phyloP scores from a whole-genome alignment of 1,140 invertebrate genomes.

The Magallana angulata region DNA sequence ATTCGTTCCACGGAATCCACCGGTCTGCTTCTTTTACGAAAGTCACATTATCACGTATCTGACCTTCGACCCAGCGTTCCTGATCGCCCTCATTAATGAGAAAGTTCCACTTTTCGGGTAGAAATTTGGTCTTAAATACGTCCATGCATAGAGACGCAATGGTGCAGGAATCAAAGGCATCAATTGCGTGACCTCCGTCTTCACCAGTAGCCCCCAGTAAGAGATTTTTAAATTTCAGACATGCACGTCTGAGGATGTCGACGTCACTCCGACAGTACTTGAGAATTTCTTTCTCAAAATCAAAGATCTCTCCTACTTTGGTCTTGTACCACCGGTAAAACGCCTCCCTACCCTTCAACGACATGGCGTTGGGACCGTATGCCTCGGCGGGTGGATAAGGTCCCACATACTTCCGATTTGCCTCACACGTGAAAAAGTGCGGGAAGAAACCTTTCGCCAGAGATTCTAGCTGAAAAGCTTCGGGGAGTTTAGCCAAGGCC shows the following conservation, averaged over 20 bases:
- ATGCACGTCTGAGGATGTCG: slow-evolving; percentile 6
- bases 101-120: not conserved
- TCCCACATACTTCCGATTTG: slow-evolving; percentile 5
- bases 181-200: not conserved
- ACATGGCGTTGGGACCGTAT: slow-evolving; percentile 43
- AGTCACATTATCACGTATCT: not conserved
- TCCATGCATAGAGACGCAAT: slow-evolving; percentile 28
- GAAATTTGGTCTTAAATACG: slow-evolving; percentile 21
- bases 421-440: slow-evolving; percentile 21
- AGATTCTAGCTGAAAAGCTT: slow-evolving; percentile 31
- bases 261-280: slow-evolving; percentile 26
- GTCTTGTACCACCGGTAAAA: slow-evolving; percentile 14
- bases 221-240: slow-evolving; percentile 9
- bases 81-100: not conserved
- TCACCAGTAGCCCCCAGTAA: not conserved
- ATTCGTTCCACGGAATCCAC: not conserved
- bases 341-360: not conserved
- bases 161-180: not conserved
- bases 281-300: slow-evolving; percentile 36
- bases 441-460: slow-evolving; percentile 47
- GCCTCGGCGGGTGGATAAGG: not conserved
- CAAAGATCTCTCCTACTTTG: slow-evolving; percentile 21
- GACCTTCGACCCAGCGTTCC: not conserved
- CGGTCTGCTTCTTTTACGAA: not conserved
- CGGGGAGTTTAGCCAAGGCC: slow-evolving; percentile 11